Conservation (phyloP, 2,113 vertebrate species). For the Sardina pilchardus region DNA sequence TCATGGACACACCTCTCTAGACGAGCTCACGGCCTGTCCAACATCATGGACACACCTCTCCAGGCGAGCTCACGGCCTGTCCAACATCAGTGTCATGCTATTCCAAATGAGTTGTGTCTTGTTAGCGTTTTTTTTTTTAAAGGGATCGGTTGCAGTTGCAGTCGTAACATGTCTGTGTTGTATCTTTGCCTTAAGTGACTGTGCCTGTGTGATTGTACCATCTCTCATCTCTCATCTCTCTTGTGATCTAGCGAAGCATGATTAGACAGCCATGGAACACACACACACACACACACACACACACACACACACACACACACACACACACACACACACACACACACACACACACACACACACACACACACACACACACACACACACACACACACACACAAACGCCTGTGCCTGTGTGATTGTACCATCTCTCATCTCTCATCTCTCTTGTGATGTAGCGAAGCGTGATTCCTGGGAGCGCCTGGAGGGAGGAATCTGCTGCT, state of each 20-base stretch:
- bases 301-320: too few species aligned
- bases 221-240: too few species aligned
- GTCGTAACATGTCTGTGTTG: neutral
- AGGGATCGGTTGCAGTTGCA: neutral
- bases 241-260: neutral
- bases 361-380: too few species aligned
- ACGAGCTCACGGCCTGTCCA: neutral
- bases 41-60: too few species aligned
- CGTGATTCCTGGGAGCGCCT: neutral
- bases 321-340: too few species aligned
- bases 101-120: neutral
- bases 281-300: too few species aligned
- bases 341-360: too few species aligned
- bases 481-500: neutral
- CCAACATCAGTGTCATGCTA: neutral
- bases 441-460: neutral
- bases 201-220: too few species aligned
- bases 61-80: neutral
- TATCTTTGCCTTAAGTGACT: neutral
- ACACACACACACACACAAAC: too few species aligned
- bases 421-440: too few species aligned
- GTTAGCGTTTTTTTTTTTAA: neutral
- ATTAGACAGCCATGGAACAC: too few species aligned
- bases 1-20: neutral
- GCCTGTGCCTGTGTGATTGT: too few species aligned